Percentiles rank a stretch among this genome's conserved stretches.
Evolutionary conservation across 2,113 vertebrate species (phyloP).

Genomic region (Tretioscincus oriximinensis): DNA sequence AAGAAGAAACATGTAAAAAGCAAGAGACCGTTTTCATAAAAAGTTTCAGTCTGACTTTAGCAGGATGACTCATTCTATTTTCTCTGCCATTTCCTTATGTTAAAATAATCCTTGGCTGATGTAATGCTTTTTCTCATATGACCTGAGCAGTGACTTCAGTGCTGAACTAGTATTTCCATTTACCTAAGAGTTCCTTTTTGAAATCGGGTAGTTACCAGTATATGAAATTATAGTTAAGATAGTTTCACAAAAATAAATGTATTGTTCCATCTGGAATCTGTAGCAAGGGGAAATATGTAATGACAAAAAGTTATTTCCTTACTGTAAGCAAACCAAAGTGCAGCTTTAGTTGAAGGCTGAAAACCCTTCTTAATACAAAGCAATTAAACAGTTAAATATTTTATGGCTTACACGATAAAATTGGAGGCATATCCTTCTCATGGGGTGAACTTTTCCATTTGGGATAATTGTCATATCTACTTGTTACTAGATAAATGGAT

Average conservation of each 20-base stretch:
- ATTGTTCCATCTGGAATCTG: not conserved
- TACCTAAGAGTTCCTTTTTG: conserved; percentile 4
- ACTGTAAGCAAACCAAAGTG: too few species aligned
- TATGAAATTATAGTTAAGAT: not conserved
- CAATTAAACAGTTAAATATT: too few species aligned
- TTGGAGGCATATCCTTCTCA: too few species aligned
- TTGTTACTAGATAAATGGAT: not conserved
- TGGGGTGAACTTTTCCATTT: too few species aligned
- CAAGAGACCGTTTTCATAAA: not conserved
- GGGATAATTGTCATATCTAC: not conserved
- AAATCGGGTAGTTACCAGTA: not conserved
- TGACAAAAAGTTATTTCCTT: too few species aligned
- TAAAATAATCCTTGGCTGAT: conserved; percentile 30
- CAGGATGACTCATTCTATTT: conserved; percentile 26
- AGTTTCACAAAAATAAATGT: not conserved
- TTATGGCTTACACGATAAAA: too few species aligned
- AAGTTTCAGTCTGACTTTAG: not conserved
- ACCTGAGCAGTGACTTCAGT: not conserved
- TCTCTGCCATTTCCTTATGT: conserved; percentile 30
- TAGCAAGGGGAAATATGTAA: not conserved
- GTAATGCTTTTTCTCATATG: conserved; percentile 39
- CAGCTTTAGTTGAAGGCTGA: too few species aligned
- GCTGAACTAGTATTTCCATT: not conserved
- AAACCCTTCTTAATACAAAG: too few species aligned
- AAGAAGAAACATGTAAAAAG: conserved; percentile 33